A percentile compares a stretch with the other conserved stretches of the same genome.
Evolutionary conservation across 1,140 invertebrate species (phyloP).

Genomic region (Geopemphigus sp.): DNA sequence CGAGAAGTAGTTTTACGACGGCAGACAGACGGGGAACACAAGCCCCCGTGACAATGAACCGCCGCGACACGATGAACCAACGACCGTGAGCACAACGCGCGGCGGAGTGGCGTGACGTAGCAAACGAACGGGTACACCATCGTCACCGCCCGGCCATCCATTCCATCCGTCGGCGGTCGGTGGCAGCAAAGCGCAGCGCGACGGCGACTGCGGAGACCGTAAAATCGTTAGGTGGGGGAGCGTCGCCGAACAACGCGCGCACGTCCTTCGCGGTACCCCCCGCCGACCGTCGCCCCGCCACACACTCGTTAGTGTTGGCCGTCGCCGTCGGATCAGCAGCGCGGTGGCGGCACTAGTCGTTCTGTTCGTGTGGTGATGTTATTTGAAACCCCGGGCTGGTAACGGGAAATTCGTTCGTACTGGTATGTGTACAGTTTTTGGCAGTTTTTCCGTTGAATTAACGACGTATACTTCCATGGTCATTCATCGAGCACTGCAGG

Average conservation of each 20-base stretch:
- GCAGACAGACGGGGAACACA: too few relatives aligned
- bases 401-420: slow-evolving; percentile 43
- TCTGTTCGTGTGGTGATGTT: slow-evolving; percentile 20
- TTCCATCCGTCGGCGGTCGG: too few relatives aligned
- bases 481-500: slow-evolving; percentile 49
- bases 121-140: too few relatives aligned
- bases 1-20: too few relatives aligned
- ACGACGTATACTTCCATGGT: slow-evolving; percentile 47
- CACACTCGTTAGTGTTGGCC: too few relatives aligned
- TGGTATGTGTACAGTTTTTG: slow-evolving; percentile 48
- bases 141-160: too few relatives aligned
- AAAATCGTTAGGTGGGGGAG: slow-evolving; percentile 47
- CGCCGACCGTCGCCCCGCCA: not conserved
- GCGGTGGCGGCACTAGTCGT: not conserved
- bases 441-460: slow-evolving; percentile 47
- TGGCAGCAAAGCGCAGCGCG: slow-evolving; percentile 24
- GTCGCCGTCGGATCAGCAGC: slow-evolving; percentile 14
- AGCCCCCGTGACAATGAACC: too few relatives aligned
- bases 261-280: not conserved
- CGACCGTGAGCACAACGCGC: too few relatives aligned
- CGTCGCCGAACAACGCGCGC: not conserved
- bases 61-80: too few relatives aligned
- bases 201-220: slow-evolving; percentile 38
- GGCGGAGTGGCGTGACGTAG: too few relatives aligned
- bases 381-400: slow-evolving; percentile 37